Percentiles rank a stretch among this genome's conserved stretches.
phyloP scores from a whole-genome alignment of 2,797 vertebrate genomes.

The Catostomus latipinnis region DNA sequence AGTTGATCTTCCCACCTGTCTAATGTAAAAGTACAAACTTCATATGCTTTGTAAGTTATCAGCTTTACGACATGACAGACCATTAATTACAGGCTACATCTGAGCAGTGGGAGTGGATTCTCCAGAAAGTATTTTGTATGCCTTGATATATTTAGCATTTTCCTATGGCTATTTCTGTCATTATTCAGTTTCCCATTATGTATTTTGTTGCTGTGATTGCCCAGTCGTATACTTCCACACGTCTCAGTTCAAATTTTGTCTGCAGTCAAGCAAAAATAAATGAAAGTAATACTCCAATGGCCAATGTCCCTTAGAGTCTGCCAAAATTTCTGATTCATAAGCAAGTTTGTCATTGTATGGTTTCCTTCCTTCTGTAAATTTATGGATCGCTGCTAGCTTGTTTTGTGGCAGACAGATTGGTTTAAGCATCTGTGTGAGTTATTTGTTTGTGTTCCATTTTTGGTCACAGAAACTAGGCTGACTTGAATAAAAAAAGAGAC shows the following conservation, averaged over 20 bases:
- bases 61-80: slow-evolving; percentile 55
- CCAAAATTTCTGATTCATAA: slow-evolving; percentile 47
- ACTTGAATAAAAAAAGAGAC: not conserved
- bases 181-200: not conserved
- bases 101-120: slow-evolving; percentile 35
- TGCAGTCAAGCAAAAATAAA: slow-evolving; percentile 29
- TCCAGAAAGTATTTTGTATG: slow-evolving; percentile 37
- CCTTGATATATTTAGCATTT: slow-evolving; percentile 32
- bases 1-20: slow-evolving; percentile 34
- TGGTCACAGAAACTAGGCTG: slow-evolving; percentile 18
- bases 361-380: slow-evolving; percentile 33
- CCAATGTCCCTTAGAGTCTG: slow-evolving; percentile 33
- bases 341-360: slow-evolving; percentile 42
- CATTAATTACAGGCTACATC: slow-evolving; percentile 64
- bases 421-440: slow-evolving; percentile 29
- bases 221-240: slow-evolving; percentile 6
- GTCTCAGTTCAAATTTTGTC: slow-evolving; percentile 12
- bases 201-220: not conserved
- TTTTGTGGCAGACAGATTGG: slow-evolving; percentile 44
- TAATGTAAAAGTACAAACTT: slow-evolving; percentile 24
- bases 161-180: not conserved
- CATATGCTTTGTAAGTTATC: slow-evolving; percentile 62
- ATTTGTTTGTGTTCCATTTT: slow-evolving; percentile 31
- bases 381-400: slow-evolving; percentile 42
- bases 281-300: slow-evolving; percentile 34